Base-by-base conservation (phyloP, 1,140 invertebrate genomes). In the Temnothorax longispinosus region DNA sequence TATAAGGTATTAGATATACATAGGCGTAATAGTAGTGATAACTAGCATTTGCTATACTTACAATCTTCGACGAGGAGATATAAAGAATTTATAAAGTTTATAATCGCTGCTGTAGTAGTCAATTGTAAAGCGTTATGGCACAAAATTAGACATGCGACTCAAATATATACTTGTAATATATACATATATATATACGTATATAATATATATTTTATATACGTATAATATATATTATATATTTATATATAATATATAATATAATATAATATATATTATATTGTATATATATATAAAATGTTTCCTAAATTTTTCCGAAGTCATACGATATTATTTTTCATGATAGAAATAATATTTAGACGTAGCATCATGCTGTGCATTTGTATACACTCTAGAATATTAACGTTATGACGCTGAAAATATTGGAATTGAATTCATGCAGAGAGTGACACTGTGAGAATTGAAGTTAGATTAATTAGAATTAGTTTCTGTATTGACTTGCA, bases 51-150 rank as follows among this genome's bases (percentile, higher is more conserved):
- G 64, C 44, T 88, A 82, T 64, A 90, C 44, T 78, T 90, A 62
- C 77, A 75, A 90, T 86, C 88, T 86, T 82, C 76, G 81, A 86
- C 13, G 60, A 77, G 65, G 62, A 75, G 74, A 89, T 67, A 82
- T 82, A 76, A 58, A 86, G 58, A 64, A 77, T 74, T 62, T 74
- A 89, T 86, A 41, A 77, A 88, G 77, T 88, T 82, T 77, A 62
- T 60, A 52, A 90, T 69, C 47, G 35, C 21, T 77, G 69, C 7
- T 47, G 18, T 69, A 54, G 38, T 76, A 74, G 76, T 69, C 69
- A 65, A 60, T 85, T 54, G 67, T 60, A 81, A 90, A 86, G 52
- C 80, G 58, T 90, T 89, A 84, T 81, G 81, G 86, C 86, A 90
- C 81, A 90, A 90, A 78, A 84, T 64, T 81, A 85, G 82, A 80